phyloP scores from a whole-genome alignment of 2,888 invertebrate genomes.

The Zygothrica quintamaculata region DNA sequence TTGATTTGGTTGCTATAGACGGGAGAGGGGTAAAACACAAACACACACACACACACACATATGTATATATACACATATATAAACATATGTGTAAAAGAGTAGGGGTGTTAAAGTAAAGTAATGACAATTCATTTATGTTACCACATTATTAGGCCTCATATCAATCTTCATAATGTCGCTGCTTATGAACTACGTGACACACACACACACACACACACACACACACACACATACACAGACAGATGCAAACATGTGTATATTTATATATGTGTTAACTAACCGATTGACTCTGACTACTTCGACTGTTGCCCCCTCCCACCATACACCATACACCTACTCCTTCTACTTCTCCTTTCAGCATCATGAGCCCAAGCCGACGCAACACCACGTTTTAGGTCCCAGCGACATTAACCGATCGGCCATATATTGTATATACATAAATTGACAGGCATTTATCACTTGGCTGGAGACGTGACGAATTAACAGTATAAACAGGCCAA shows the following conservation, averaged over 20 bases:
- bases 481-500: constrained; percentile 60
- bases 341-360: not conserved
- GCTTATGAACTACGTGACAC: constrained; percentile 70
- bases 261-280: constrained; percentile 56
- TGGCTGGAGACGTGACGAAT: constrained; percentile 70
- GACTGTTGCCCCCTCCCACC: constrained; percentile 11
- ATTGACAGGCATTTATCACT: constrained; percentile 75
- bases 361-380: too few relatives aligned
- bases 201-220: constrained; percentile 24
- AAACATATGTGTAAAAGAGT: not conserved
- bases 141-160: constrained; percentile 75
- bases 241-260: constrained; percentile 18
- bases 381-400: not conserved
- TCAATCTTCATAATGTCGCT: constrained; percentile 74
- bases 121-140: constrained; percentile 78
- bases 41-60: not conserved
- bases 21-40: too few relatives aligned
- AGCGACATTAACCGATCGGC: constrained; percentile 7
- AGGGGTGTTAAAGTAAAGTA: constrained; percentile 37
- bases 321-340: not conserved
- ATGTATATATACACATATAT: not conserved
- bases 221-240: constrained; percentile 11
- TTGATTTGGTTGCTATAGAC: too few relatives aligned
- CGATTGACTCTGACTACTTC: constrained; percentile 73
- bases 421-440: constrained; percentile 45